Evolutionary conservation across 1,140 invertebrate genomes (phyloP), one percentile per base, ranked within the genome.

Genomic region (Caenorhabditis brenneri): DNA sequence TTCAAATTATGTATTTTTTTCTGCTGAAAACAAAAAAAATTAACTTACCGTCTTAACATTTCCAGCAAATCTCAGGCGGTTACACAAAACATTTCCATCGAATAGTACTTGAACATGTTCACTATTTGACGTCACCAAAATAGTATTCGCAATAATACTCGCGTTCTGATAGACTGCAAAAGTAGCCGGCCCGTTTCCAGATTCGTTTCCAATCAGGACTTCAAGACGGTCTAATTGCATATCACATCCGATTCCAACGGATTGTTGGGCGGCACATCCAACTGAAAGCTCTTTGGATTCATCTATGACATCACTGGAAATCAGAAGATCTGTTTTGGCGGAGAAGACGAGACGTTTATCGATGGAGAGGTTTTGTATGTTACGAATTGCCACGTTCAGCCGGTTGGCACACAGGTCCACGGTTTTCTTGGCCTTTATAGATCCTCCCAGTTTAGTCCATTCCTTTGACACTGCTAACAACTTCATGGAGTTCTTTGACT

Each of bases 401-500:
- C 60, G 55, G 29, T 58, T 49, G 33, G 81, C 81, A 33, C 81
- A 82, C 6, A 82, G 22, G 33, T 82, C 81, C 0, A 82, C 15
- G n/a, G 31, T 27, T 74, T 74, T 82, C 27, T 69, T 65, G 24
- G 81, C 81, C 60, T 82, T 82, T 9, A 82, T 60, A n/a, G 51
- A 36, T 16, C 81, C 81, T 3, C 55, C 55, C 7, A 82, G 60
- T n/a, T 49, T 82, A 0, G 81, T 82, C 81, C 81, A 82, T 22
- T 82, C 81, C 27, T 60, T 82, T 0, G 81, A 65, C 2, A 60
- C 81, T 2, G 81, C 55, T 31, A 82, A 24, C 22, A 82, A 33
- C 27, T 82, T 51, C 81, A 82, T 82, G 15, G 55, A 65, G 24
- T 82, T 82, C 24, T 82, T 82, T 12, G 81, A 82, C 19, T 82